A percentile compares a stretch with the other conserved stretches of the same genome.
Conservation (phyloP, 37 sponge, comb jelly and placozoan genomes). For the Oopsacas minuta region DNA sequence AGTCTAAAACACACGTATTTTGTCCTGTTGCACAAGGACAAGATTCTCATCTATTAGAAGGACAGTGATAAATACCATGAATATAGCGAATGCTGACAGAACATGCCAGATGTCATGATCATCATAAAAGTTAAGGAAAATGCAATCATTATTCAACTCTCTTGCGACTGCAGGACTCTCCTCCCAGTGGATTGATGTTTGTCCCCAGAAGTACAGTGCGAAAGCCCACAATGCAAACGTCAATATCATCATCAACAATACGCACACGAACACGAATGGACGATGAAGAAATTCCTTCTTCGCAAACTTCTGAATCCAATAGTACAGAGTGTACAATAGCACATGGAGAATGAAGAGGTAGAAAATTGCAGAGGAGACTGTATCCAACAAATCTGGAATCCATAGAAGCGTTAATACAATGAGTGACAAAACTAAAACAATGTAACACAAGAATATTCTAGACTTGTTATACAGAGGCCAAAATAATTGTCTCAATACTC, state of each 20-base stretch:
- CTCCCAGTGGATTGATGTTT: neutral
- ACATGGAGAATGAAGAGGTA: constrained; percentile 27
- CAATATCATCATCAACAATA: neutral
- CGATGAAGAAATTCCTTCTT: neutral
- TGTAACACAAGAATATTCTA: neutral
- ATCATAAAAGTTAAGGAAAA: constrained; percentile 29
- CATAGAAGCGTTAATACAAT: neutral
- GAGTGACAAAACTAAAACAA: neutral
- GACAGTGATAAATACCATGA: constrained; percentile 23
- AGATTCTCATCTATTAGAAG: constrained; percentile 26
- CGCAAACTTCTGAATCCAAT: constrained; percentile 27
- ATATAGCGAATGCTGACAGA: constrained; percentile 27
- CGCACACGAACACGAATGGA: neutral
- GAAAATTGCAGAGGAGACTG: neutral
- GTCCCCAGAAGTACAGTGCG: neutral
- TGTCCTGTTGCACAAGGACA: neutral
- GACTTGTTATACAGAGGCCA: neutral
- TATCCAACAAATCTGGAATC: neutral
- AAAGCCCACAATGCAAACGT: neutral
- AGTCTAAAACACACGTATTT: too few species aligned
- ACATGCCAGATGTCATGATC: constrained; percentile 42
- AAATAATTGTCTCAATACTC: neutral
- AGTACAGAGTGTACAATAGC: constrained; percentile 25
- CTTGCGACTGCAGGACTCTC: neutral
- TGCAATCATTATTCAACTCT: neutral